Evolutionary conservation across 2,888 invertebrate species (phyloP).

Genomic region (Furcula furcula): DNA sequence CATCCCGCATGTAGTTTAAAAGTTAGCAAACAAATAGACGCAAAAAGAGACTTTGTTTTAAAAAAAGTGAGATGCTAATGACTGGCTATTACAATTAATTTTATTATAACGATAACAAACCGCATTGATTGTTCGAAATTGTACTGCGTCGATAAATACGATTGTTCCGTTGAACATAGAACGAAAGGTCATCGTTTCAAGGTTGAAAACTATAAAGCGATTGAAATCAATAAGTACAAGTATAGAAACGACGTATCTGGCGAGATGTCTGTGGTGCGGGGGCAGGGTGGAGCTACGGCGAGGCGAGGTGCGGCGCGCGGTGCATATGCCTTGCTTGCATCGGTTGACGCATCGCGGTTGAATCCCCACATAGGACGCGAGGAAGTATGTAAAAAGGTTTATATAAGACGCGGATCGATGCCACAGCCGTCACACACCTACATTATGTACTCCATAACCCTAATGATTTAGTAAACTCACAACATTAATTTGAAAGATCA

Average conservation of each 20-base stretch:
- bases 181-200: slow-evolving; percentile 54
- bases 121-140: slow-evolving; percentile 1
- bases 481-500: slow-evolving; percentile 3
- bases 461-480: slow-evolving; percentile 20
- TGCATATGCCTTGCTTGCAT: slow-evolving; percentile 70
- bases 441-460: slow-evolving; percentile 27
- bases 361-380: slow-evolving; percentile 74
- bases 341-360: slow-evolving; percentile 77
- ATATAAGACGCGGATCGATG: slow-evolving; percentile 77
- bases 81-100: background rate
- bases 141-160: slow-evolving; percentile 12
- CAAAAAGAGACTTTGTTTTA: background rate
- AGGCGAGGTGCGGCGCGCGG: slow-evolving; percentile 40
- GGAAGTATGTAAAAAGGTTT: slow-evolving; percentile 70
- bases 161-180: slow-evolving; percentile 25
- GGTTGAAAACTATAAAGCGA: slow-evolving; percentile 46
- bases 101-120: slow-evolving; percentile 2
- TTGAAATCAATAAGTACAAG: slow-evolving; percentile 43
- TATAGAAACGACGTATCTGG: slow-evolving; percentile 34
- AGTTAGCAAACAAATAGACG: background rate
- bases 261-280: slow-evolving; percentile 34
- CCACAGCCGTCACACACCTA: slow-evolving; percentile 57
- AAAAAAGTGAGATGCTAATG: too few species aligned
- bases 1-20: too few species aligned
- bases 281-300: slow-evolving; percentile 26